Base-by-base conservation (phyloP, 2,888 invertebrate genomes). In the Tetranychus truncatus region DNA sequence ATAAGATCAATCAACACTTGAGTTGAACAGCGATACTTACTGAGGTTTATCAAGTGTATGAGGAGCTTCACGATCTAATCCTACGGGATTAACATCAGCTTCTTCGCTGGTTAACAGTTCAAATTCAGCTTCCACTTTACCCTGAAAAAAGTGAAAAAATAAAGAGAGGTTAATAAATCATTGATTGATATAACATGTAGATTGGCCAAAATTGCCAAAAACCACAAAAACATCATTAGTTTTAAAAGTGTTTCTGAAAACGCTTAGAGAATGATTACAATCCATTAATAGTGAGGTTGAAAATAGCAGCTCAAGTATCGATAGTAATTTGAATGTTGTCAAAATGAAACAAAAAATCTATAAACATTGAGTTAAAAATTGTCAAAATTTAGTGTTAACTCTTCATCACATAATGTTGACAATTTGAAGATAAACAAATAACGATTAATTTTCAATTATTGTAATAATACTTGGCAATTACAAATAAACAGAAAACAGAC, bases 101-200 rank as follows among this genome's bases (percentile, higher is more conserved):
- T 94, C 93, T 76, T 94, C 93, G 78, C 87, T 90, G 0, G 89
- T 88, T 66, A 94, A 83, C 18, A 94, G 85, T 83, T 92, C 92
- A 78, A 94, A 87, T 84, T 94, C 94, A 0, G 93, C 92, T 82
- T 94, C 94, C 0, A 94, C 91, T 84, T 94, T 94, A 6, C 93
- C 94, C 88, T 88, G 9, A 15, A 20, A 18, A 55, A 46, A 1
- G 2, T 2, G 3, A 8, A 55, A 55, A 46, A 55, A 15, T 55
- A 15, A 55, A 55, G 9, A 15, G 55, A 55, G 9, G 15, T 15
- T 15, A 55, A 55, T 55, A 15, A 55, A 55, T 55, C 15, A 55
- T 15, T 55, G 11, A 55, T 55, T 6, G 55, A 55, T 15, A 55
- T 55, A 55, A 55, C 15, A 15, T 55, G 9, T 7, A 15, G 55